Conservation (phyloP, 2,113 vertebrate genomes). For the Asarcornis scutulata region DNA sequence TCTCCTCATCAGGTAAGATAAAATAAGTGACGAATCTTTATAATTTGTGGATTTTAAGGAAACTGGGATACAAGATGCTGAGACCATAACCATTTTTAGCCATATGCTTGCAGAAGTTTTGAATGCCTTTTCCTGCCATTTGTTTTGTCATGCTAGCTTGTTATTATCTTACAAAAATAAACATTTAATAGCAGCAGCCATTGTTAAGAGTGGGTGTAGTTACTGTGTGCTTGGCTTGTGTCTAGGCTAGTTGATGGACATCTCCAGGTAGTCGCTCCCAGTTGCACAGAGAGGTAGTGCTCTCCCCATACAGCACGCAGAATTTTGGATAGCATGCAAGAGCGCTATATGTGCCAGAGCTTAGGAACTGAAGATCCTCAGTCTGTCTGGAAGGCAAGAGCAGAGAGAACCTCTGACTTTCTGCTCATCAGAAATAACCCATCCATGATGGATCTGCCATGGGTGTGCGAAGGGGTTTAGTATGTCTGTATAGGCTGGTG, state of each 20-base stretch:
- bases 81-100: neutral
- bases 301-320: neutral
- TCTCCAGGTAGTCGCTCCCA: neutral
- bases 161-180: neutral
- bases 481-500: neutral
- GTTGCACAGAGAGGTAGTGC: neutral
- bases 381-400: neutral
- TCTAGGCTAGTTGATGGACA: neutral
- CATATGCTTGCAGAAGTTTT: neutral
- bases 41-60: neutral
- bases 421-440: fast-evolving
- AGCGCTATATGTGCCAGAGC: fast-evolving
- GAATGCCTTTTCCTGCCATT: constrained; percentile 12
- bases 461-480: neutral
- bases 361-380: neutral
- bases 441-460: fast-evolving
- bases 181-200: neutral
- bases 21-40: neutral
- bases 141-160: neutral
- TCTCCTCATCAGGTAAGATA: neutral
- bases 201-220: constrained; percentile 22
- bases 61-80: neutral
- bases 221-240: neutral
- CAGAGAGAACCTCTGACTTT: neutral
- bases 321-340: fast-evolving